Evolutionary conservation across 2,797 vertebrate species (phyloP).

Genomic region (Cossypha niveicapilla): DNA sequence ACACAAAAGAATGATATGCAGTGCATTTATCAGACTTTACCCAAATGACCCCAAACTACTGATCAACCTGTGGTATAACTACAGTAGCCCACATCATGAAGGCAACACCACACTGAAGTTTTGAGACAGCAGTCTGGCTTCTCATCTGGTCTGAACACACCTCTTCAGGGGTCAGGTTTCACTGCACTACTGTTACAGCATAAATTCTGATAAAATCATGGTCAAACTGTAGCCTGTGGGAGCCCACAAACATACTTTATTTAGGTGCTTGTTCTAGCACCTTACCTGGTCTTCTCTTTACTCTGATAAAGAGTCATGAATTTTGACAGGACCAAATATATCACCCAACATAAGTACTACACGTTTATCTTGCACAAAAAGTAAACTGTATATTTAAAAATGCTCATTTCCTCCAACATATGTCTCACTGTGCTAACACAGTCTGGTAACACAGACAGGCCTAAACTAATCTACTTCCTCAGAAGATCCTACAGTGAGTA

Average conservation of each 20-base stretch:
- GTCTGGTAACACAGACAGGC: fast-evolving
- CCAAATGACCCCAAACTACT: not conserved
- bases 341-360: not conserved
- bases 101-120: not conserved
- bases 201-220: not conserved
- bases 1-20: not conserved
- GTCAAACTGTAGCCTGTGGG: not conserved
- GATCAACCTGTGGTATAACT: fast-evolving
- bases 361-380: not conserved
- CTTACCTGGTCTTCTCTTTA: not conserved
- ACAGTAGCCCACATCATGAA: not conserved
- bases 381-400: not conserved
- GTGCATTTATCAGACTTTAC: not conserved
- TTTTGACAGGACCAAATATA: not conserved
- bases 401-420: fast-evolving
- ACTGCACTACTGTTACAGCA: not conserved
- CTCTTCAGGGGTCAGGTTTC: not conserved
- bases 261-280: not conserved
- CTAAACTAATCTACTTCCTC: not conserved
- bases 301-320: not conserved
- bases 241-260: not conserved
- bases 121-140: not conserved
- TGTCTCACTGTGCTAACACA: not conserved
- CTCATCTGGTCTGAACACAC: not conserved
- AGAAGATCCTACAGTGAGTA: not conserved